These are phyloP conservation scores for Microctenopoma lineatum DNA, from an alignment of 2,797 vertebrate species.

Conservation along the genomic window DNA sequence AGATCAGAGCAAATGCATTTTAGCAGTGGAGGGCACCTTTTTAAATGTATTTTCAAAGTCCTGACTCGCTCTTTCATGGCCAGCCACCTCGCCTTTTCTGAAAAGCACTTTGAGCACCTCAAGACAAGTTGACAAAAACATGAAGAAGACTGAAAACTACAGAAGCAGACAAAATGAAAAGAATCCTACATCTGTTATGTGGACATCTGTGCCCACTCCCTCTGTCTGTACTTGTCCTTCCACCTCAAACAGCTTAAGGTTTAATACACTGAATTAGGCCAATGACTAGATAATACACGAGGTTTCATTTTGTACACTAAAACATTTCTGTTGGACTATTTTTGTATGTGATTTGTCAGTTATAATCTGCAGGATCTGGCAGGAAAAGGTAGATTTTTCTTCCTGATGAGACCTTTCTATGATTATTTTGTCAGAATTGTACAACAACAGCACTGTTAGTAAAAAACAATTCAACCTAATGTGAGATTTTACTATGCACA, in stretches of 20 bases:
- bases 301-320: not conserved
- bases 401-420: conserved; percentile 5
- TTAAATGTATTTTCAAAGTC: conserved; percentile 25
- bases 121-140: conserved; percentile 27
- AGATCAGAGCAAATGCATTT: conserved; percentile 43
- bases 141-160: conserved; percentile 8
- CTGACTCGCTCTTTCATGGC: conserved; percentile 27
- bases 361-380: conserved; percentile 1
- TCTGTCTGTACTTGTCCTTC: not conserved
- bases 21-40: conserved; percentile 16
- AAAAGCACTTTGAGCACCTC: conserved; percentile 1
- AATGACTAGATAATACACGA: not conserved
- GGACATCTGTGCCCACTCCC: conserved; percentile 1
- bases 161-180: not conserved
- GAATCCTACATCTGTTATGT: not conserved
- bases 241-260: not conserved
- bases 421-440: not conserved
- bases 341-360: not conserved
- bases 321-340: not conserved
- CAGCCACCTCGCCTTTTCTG: not conserved
- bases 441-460: conserved; percentile 30
- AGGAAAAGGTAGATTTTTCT: not conserved
- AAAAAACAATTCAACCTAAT: conserved; percentile 44
- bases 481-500: conserved; percentile 36
- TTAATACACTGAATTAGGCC: not conserved